Evolutionary conservation across 2,888 invertebrate species (phyloP).

Genomic region (Sympetrum striolatum): DNA sequence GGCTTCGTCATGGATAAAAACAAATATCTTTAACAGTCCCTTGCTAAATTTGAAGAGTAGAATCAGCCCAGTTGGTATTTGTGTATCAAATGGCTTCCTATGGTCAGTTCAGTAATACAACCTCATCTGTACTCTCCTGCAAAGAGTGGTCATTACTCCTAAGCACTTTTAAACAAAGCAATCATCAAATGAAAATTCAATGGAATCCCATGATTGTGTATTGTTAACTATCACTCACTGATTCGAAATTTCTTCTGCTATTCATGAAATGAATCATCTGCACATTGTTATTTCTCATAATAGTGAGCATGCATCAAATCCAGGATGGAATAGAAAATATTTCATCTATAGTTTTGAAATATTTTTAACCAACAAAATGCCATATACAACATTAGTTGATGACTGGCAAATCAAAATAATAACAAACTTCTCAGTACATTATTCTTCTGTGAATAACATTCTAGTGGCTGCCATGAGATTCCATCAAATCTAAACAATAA

Average conservation of each 20-base stretch:
- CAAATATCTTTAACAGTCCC: not conserved
- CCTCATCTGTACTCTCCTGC: conserved; percentile 34
- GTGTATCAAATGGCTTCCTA: conserved; percentile 39
- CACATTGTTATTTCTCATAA: too few species aligned
- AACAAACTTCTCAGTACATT: not conserved
- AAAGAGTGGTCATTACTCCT: conserved; percentile 37
- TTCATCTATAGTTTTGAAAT: too few species aligned
- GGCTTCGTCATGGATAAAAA: conserved; percentile 6
- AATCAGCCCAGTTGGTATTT: conserved; percentile 38
- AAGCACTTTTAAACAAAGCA: conserved; percentile 23
- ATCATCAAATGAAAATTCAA: conserved; percentile 8
- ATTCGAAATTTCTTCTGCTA: not conserved
- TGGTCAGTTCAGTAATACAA: conserved; percentile 32
- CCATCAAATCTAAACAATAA: conserved; percentile 6
- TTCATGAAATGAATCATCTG: too few species aligned
- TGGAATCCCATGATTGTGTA: not conserved
- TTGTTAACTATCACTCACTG: not conserved
- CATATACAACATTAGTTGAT: not conserved
- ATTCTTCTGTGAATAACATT: not conserved
- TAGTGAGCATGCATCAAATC: too few species aligned
- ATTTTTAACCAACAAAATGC: not conserved
- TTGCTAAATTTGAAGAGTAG: conserved; percentile 13
- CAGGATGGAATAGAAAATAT: too few species aligned
- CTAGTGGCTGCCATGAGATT: not conserved
- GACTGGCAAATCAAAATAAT: not conserved